These are phyloP conservation scores for Sapayoa aenigma DNA, from an alignment of 2,113 vertebrate genomes.

Conservation along the genomic window DNA sequence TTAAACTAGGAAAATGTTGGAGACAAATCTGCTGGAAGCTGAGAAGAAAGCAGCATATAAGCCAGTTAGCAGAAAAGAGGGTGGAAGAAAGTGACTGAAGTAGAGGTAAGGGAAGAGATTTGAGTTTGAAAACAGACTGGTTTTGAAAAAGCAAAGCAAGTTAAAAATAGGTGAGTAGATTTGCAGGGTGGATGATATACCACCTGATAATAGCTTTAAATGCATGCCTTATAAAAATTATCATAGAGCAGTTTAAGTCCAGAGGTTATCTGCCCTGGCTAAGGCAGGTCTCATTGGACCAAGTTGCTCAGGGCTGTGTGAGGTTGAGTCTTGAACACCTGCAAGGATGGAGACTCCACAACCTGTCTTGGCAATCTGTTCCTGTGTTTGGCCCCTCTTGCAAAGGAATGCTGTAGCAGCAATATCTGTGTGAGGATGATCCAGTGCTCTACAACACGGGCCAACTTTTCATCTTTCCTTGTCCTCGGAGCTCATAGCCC, in stretches of 20 bases:
- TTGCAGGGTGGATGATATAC: neutral
- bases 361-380: neutral
- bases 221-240: neutral
- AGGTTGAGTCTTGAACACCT: neutral
- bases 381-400: neutral
- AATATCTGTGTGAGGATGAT: neutral
- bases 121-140: neutral
- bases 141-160: neutral
- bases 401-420: fast-evolving
- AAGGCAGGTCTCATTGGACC: neutral
- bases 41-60: neutral
- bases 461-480: fast-evolving
- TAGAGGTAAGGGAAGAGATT: neutral
- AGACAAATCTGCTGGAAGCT: neutral
- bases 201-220: neutral
- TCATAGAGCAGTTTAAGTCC: neutral
- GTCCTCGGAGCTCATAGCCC: neutral
- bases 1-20: neutral
- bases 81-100: neutral
- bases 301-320: neutral
- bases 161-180: neutral
- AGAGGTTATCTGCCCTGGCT: neutral
- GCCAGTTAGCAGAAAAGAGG: neutral
- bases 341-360: neutral
- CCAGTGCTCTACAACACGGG: neutral